Conservation (phyloP, 2,113 vertebrate genomes). For the Nipponia nippon region DNA sequence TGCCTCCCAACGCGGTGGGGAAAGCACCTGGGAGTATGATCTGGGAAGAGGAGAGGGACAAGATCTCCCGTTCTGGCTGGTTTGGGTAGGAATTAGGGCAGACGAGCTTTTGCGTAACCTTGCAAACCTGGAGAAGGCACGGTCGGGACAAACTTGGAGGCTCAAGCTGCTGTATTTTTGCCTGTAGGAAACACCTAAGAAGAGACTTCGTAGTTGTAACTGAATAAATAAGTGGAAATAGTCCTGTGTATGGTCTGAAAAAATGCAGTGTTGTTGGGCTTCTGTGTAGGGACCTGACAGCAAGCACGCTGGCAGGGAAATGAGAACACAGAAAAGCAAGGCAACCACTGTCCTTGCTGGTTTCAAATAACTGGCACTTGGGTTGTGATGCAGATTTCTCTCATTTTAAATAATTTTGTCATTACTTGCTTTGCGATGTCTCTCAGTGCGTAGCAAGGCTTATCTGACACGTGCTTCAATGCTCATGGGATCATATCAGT, state of each 20-base stretch:
- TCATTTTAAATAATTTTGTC: accelerated
- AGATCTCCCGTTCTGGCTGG: not conserved
- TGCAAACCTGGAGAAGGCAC: not conserved
- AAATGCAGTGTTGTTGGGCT: not conserved
- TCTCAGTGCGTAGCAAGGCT: not conserved
- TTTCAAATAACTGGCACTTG: not conserved
- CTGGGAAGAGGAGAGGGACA: not conserved
- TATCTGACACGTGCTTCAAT: not conserved
- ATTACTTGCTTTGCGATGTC: not conserved
- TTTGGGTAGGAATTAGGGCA: not conserved
- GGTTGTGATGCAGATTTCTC: not conserved
- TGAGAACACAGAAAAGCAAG: not conserved
- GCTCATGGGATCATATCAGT: not conserved
- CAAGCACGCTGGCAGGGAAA: not conserved
- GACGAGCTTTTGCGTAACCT: not conserved
- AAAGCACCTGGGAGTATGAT: not conserved
- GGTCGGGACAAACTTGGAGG: not conserved
- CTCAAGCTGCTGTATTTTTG: not conserved
- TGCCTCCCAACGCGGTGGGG: not conserved
- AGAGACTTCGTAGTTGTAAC: not conserved
- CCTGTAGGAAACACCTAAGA: not conserved
- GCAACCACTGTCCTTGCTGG: not conserved
- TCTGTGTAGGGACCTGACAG: not conserved
- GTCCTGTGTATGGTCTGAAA: not conserved
- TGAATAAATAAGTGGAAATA: conserved; percentile 1